Conservation (phyloP, 1,140 invertebrate genomes). For the Lysiphlebus fabarum region DNA sequence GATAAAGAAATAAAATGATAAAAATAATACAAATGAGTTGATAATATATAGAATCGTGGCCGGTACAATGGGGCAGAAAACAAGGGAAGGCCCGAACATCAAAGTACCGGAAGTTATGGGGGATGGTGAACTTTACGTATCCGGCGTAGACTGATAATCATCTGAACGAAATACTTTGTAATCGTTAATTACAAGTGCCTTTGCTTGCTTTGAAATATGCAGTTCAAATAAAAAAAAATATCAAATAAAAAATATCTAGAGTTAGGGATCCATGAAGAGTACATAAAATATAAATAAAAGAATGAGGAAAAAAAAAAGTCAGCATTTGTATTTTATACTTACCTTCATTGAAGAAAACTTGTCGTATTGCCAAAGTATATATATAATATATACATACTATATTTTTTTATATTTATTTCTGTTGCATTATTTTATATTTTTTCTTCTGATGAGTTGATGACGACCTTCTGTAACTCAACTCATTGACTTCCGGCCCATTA, state of each 20-base stretch:
- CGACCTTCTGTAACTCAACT: slow-evolving; percentile 1
- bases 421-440: not conserved
- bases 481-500: slow-evolving; percentile 18
- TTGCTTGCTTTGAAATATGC: slow-evolving; percentile 23
- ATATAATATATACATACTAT: not conserved
- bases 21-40: slow-evolving; percentile 5
- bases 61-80: slow-evolving; percentile 34
- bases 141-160: slow-evolving; percentile 55
- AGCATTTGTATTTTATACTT: slow-evolving; percentile 5
- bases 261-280: slow-evolving; percentile 6
- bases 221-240: not conserved
- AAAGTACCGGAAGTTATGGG: slow-evolving; percentile 48
- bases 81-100: slow-evolving; percentile 32
- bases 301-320: slow-evolving; percentile 4
- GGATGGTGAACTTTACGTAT: slow-evolving; percentile 43
- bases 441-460: not conserved
- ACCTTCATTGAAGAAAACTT: no score
- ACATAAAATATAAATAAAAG: not conserved
- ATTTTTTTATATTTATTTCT: not conserved
- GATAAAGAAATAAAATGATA: not conserved
- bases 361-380: no score
- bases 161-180: slow-evolving; percentile 55
- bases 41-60: slow-evolving; percentile 7
- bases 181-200: slow-evolving; percentile 50
- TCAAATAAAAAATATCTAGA: no score